A percentile compares a stretch with the other conserved stretches of the same genome.
These are phyloP conservation scores for Oryzias dopingdopingensis DNA, from an alignment of 2,797 vertebrate genomes.

Conservation along the genomic window DNA sequence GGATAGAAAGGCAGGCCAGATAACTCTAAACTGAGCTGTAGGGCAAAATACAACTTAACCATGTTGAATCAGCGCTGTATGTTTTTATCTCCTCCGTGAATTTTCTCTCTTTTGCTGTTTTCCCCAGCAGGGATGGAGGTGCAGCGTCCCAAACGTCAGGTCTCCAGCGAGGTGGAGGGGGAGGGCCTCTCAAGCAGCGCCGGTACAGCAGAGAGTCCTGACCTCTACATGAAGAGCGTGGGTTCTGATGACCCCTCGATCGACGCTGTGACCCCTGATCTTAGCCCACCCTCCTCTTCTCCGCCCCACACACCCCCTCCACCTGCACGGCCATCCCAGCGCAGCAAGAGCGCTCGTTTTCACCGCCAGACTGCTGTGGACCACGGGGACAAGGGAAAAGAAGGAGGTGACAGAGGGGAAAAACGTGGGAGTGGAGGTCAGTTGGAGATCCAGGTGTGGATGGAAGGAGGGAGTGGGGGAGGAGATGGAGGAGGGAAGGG, in stretches of 20 bases:
- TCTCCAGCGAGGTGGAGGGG: conserved; percentile 86
- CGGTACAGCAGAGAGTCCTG: conserved; percentile 90
- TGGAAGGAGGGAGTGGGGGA: conserved; percentile 81
- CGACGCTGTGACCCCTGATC: conserved; percentile 87
- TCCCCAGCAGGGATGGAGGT: conserved; percentile 87
- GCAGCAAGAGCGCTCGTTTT: conserved; percentile 88
- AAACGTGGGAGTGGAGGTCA: conserved; percentile 63
- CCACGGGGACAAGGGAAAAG: conserved; percentile 82
- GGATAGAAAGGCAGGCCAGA: too few relatives aligned
- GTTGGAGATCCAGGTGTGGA: conserved; percentile 92
- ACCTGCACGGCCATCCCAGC: conserved; percentile 70
- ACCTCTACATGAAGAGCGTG: conserved; percentile 86
- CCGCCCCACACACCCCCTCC: conserved; percentile 76
- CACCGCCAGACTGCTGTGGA: conserved; percentile 89
- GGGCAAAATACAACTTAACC: too few relatives aligned
- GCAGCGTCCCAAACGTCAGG: conserved; percentile 90
- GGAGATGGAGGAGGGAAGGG: conserved; percentile 62
- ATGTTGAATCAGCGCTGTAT: too few relatives aligned
- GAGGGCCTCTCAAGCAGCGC: conserved; percentile 90
- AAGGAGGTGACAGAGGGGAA: conserved; percentile 65
- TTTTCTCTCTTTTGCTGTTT: background rate
- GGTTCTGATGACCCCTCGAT: conserved; percentile 87
- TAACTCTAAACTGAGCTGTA: too few relatives aligned
- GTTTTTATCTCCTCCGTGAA: background rate
- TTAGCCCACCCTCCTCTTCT: conserved; percentile 88